Conservation (phyloP, 2,113 vertebrate genomes). For the Clarias batrachus region DNA sequence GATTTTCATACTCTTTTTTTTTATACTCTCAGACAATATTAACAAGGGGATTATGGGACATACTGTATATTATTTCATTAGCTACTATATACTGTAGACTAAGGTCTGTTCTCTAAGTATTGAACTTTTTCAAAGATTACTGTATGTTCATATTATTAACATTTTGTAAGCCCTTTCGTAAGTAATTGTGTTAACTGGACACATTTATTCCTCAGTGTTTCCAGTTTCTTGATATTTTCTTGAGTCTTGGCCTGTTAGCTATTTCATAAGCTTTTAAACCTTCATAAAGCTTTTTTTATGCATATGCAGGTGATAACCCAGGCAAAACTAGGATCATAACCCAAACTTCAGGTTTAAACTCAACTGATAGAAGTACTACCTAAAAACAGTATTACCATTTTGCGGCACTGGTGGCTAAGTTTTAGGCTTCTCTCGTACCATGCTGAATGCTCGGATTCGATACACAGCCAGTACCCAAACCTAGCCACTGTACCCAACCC, state of each 20-base stretch:
- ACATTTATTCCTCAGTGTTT: too few species aligned
- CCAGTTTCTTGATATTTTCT: neutral
- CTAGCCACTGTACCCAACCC: too few species aligned
- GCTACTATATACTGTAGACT: neutral
- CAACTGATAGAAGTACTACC: neutral
- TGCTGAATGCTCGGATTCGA: too few species aligned
- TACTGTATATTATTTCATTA: neutral
- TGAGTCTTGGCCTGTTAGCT: too few species aligned
- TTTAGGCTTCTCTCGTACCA: too few species aligned
- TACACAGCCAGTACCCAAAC: too few species aligned
- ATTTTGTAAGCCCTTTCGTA: neutral
- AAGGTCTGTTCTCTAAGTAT: neutral
- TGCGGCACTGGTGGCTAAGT: neutral
- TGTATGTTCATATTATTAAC: neutral
- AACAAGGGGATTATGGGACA: neutral
- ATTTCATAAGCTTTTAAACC: neutral
- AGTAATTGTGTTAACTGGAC: neutral
- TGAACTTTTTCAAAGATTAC: neutral
- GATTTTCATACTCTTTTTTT: too few species aligned
- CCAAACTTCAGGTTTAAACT: neutral
- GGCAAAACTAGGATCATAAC: neutral
- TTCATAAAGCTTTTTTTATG: too few species aligned
- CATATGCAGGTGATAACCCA: neutral
- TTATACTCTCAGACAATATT: neutral
- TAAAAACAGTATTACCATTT: neutral